A percentile compares a stretch with the other conserved stretches of the same genome.
Conservation (phyloP, 2,888 invertebrate species). For the Falcaria lacertinaria region DNA sequence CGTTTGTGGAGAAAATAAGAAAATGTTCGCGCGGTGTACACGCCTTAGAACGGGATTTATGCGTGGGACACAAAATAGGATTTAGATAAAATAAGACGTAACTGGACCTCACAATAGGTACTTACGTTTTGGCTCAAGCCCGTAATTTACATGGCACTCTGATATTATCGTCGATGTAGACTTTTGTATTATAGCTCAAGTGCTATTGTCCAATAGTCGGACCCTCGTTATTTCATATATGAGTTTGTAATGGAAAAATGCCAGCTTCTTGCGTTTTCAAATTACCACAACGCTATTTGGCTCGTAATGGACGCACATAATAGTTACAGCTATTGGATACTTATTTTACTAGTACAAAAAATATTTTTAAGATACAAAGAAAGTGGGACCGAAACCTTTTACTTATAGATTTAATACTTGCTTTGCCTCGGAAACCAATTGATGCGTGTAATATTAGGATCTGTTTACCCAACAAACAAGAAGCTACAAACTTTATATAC, state of each 20-base stretch:
- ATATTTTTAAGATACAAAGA: no score
- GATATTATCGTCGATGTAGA: conserved; percentile 29
- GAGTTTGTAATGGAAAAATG: conserved; percentile 37
- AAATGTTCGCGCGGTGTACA: conserved; percentile 71
- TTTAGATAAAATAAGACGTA: conserved; percentile 71
- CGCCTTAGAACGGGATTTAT: conserved; percentile 72
- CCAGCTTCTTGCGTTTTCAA: conserved; percentile 17
- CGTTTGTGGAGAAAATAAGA: conserved; percentile 73
- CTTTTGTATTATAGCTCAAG: conserved; percentile 34
- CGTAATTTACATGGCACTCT: conserved; percentile 48
- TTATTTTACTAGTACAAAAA: not conserved
- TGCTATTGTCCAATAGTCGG: conserved; percentile 35
- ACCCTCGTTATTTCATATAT: conserved; percentile 40
- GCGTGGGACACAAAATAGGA: conserved; percentile 74
- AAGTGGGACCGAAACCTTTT: no score
- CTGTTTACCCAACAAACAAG: no score
- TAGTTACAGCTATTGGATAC: not conserved
- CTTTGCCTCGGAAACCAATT: no score
- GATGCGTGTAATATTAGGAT: no score
- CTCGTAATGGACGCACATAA: not conserved
- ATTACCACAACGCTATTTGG: not conserved
- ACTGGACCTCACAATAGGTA: conserved; percentile 46
- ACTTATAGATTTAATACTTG: no score
- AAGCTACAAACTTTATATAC: no score
- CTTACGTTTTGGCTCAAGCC: conserved; percentile 37